Percentiles rank a stretch among this genome's conserved stretches.
Evolutionary conservation across 2,797 vertebrate species (phyloP).

Genomic region (Enteromius paludinosus): DNA sequence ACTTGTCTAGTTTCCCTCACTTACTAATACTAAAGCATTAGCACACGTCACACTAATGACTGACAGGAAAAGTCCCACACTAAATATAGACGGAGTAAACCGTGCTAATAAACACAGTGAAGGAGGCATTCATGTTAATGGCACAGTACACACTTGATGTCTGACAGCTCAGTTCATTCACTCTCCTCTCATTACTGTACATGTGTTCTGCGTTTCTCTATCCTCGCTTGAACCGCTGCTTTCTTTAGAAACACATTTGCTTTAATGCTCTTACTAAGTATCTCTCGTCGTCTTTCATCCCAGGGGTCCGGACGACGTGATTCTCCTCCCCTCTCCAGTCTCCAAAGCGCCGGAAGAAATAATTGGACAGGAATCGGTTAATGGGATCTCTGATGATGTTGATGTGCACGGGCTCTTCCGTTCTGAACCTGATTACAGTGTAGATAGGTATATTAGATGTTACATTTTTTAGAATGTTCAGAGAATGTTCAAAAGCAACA

Average conservation of each 20-base stretch:
- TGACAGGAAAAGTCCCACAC: not conserved
- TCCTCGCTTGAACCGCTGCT: not conserved
- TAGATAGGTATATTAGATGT: too few relatives aligned
- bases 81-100: slow-evolving; percentile 37
- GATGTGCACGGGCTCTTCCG: slow-evolving; percentile 95
- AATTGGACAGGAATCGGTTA: slow-evolving; percentile 94
- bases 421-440: slow-evolving; percentile 84
- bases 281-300: slow-evolving; percentile 96
- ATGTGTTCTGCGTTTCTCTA: not conserved
- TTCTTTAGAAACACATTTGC: not conserved
- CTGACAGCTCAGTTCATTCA: not conserved
- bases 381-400: slow-evolving; percentile 97
- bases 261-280: slow-evolving; percentile 85
- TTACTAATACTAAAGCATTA: not conserved
- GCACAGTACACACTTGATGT: slow-evolving; percentile 23
- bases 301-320: slow-evolving; percentile 94
- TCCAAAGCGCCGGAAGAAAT: slow-evolving; percentile 97
- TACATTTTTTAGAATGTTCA: too few relatives aligned
- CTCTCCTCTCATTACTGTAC: not conserved
- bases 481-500: too few relatives aligned
- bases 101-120: slow-evolving; percentile 31
- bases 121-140: slow-evolving; percentile 44
- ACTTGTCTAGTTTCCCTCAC: not conserved
- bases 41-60: not conserved
- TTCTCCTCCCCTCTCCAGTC: slow-evolving; percentile 98